Conservation (phyloP, 2,797 vertebrate species). For the Gastrophryne carolinensis region DNA sequence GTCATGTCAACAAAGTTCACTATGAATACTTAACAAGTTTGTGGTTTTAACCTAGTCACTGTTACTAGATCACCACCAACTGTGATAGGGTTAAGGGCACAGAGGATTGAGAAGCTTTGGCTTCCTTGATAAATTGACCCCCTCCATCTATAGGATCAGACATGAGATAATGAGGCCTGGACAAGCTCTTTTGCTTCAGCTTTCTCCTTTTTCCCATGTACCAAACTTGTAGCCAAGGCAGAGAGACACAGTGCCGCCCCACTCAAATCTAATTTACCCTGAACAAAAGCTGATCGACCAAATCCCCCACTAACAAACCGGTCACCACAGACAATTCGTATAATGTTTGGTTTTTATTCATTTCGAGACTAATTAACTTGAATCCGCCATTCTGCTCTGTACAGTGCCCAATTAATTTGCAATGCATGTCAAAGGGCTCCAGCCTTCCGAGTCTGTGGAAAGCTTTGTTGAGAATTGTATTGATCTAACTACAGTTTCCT, state of each 20-base stretch:
- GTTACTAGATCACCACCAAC: background rate
- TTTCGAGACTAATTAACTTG: constrained; percentile 95
- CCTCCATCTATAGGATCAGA: constrained; percentile 76
- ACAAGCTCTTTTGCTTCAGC: constrained; percentile 60
- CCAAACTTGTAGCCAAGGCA: constrained; percentile 83
- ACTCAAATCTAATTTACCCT: constrained; percentile 90
- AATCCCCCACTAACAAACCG: constrained; percentile 85
- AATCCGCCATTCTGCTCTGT: constrained; percentile 82
- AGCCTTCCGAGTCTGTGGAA: constrained; percentile 77
- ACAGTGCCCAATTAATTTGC: constrained; percentile 88
- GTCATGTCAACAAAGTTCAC: background rate
- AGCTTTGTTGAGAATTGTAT: constrained; percentile 86
- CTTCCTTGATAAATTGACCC: constrained; percentile 72
- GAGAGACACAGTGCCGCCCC: constrained; percentile 83
- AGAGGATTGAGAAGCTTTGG: constrained; percentile 44
- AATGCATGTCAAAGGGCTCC: constrained; percentile 84
- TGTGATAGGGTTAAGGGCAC: constrained; percentile 8
- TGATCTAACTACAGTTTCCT: constrained; percentile 87
- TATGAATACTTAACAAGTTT: background rate
- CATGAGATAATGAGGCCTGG: constrained; percentile 85
- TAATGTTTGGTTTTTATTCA: constrained; percentile 85
- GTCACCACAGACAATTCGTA: constrained; percentile 79
- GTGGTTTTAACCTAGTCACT: constrained; percentile 4
- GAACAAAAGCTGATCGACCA: constrained; percentile 92
- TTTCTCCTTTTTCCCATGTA: constrained; percentile 82